These are phyloP conservation scores for Helicoverpa assulta DNA, from an alignment of 2,888 invertebrate species.

Conservation along the genomic window DNA sequence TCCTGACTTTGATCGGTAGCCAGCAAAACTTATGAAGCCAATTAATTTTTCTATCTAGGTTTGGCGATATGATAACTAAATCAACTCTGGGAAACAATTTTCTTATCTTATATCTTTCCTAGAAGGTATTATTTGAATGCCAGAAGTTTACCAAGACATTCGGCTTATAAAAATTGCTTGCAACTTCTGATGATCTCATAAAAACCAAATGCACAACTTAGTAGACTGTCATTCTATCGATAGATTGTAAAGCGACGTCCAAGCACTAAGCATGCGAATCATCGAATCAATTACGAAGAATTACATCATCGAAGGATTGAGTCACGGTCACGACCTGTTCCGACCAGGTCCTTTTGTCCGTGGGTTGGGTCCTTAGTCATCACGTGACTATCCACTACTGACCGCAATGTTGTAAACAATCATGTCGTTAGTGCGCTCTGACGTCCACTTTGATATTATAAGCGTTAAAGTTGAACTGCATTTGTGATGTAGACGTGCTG, in stretches of 20 bases:
- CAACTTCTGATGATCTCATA: not conserved
- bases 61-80: not conserved
- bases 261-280: slow-evolving; percentile 81
- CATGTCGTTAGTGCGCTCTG: slow-evolving; percentile 67
- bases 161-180: not conserved
- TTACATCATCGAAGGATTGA: slow-evolving; percentile 88
- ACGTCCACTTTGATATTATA: slow-evolving; percentile 69
- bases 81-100: too few relatives aligned
- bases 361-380: slow-evolving; percentile 87
- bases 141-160: not conserved
- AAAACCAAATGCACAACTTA: not conserved
- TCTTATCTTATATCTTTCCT: too few relatives aligned
- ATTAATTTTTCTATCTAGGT: not conserved
- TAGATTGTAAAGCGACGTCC: slow-evolving; percentile 43
- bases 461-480: slow-evolving; percentile 59
- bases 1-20: too few relatives aligned
- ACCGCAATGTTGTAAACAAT: slow-evolving; percentile 79
- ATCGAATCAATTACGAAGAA: slow-evolving; percentile 82
- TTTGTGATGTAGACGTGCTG: slow-evolving; percentile 45
- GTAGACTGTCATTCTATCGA: slow-evolving; percentile 62
- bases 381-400: slow-evolving; percentile 75
- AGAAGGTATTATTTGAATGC: not conserved
- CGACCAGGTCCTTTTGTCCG: slow-evolving; percentile 79
- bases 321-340: slow-evolving; percentile 84
- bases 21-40: too few relatives aligned